Conservation (phyloP, 2,888 invertebrate genomes). For the Drosophila rubida region DNA sequence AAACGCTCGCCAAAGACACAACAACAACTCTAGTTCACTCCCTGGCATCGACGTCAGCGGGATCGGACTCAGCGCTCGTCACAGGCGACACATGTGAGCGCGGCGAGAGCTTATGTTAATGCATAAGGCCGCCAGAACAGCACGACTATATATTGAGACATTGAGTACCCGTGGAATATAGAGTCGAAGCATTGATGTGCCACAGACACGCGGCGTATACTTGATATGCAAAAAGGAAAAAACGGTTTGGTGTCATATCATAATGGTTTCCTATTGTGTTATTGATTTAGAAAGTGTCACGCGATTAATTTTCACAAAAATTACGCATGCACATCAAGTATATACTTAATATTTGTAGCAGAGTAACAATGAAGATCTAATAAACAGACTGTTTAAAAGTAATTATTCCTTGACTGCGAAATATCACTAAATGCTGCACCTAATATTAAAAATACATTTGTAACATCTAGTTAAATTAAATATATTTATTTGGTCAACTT, state of each 20-base stretch:
- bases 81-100: slow-evolving; percentile 29
- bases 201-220: slow-evolving; percentile 51
- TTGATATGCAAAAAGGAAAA: slow-evolving; percentile 47
- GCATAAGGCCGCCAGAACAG: slow-evolving; percentile 50
- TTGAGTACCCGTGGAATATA: neutral
- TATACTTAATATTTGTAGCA: too few species aligned
- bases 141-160: slow-evolving; percentile 31
- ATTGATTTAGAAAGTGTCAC: too few species aligned
- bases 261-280: too few species aligned
- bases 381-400: too few species aligned
- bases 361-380: too few species aligned
- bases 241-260: neutral
- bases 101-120: slow-evolving; percentile 59
- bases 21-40: slow-evolving; percentile 19
- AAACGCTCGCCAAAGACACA: slow-evolving; percentile 29
- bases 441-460: too few species aligned
- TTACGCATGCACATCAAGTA: too few species aligned
- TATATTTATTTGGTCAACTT: too few species aligned
- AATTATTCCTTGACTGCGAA: too few species aligned
- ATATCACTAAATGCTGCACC: too few species aligned
- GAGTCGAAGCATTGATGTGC: neutral
- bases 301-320: too few species aligned
- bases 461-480: too few species aligned
- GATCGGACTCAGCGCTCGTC: slow-evolving; percentile 3
- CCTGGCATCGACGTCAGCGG: slow-evolving; percentile 23